These are phyloP conservation scores for Astropecten irregularis DNA, from an alignment of 53 echinoderm and acorn worm species.

Conservation along the genomic window DNA sequence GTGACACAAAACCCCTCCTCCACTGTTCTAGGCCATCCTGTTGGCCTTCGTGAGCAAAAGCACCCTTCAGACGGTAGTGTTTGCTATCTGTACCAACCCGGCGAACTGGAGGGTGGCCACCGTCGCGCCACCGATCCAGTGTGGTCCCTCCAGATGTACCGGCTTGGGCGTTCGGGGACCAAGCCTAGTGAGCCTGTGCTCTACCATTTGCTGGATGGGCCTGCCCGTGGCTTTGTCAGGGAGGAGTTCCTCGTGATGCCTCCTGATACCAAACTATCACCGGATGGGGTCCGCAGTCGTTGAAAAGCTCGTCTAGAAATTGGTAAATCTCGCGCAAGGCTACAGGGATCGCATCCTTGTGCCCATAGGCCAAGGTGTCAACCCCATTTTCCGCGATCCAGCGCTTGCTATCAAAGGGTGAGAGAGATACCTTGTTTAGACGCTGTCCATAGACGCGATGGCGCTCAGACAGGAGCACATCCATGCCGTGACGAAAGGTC, in stretches of 20 bases:
- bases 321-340: too few species aligned
- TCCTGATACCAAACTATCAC: not conserved
- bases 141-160: not conserved
- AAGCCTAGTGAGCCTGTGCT: not conserved
- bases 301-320: too few species aligned
- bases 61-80: not conserved
- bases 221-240: not conserved
- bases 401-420: too few species aligned
- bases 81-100: too few species aligned
- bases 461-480: conserved; percentile 19
- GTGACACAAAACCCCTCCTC: conserved; percentile 10
- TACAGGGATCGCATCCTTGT: too few species aligned
- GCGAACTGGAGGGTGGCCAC: too few species aligned
- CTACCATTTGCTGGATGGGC: conserved; percentile 12
- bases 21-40: not conserved
- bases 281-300: not conserved
- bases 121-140: not conserved
- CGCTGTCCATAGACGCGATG: too few species aligned
- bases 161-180: not conserved
- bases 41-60: not conserved
- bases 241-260: conserved; percentile 8
- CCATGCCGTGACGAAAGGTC: conserved; percentile 13
- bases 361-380: not conserved
- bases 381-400: too few species aligned
- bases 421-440: too few species aligned